A percentile compares a stretch with the other conserved stretches of the same genome.
Conservation (phyloP, 2,797 vertebrate genomes). For the Rousettus madagascariensis region DNA sequence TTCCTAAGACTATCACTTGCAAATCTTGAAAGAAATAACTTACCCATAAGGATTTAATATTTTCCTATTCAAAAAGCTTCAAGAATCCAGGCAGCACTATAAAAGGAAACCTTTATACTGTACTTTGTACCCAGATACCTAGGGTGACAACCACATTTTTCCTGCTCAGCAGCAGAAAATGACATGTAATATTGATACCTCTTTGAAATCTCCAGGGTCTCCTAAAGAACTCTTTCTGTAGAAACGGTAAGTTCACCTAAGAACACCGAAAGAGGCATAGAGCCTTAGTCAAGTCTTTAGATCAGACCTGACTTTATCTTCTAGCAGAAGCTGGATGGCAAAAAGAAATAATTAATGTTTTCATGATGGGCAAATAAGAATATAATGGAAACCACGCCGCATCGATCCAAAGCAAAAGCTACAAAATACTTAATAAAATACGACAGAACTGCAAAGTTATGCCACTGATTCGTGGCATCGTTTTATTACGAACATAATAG, state of each 20-base stretch:
- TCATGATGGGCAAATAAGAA: background rate
- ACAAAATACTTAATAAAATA: background rate
- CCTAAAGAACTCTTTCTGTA: slow-evolving; percentile 22
- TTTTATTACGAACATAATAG: background rate
- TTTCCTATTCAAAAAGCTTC: slow-evolving; percentile 15
- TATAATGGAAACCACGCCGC: background rate
- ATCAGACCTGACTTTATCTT: slow-evolving; percentile 15
- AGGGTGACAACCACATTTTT: background rate
- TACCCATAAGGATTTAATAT: slow-evolving; percentile 1
- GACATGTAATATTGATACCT: background rate
- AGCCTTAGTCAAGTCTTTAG: background rate
- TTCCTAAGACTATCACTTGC: slow-evolving; percentile 40
- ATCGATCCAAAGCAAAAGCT: background rate
- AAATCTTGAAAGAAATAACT: slow-evolving; percentile 5
- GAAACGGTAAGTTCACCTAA: slow-evolving; percentile 30
- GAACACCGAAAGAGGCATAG: background rate
- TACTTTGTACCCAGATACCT: background rate
- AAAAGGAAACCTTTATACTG: background rate
- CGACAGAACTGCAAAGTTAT: background rate
- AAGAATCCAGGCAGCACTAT: background rate
- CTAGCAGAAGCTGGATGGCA: background rate
- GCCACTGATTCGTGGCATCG: background rate
- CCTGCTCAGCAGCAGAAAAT: background rate
- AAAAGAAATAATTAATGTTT: slow-evolving; percentile 39
- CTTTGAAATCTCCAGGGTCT: background rate